Conservation (phyloP, 2,888 invertebrate species). For the Aethes cnicana region DNA sequence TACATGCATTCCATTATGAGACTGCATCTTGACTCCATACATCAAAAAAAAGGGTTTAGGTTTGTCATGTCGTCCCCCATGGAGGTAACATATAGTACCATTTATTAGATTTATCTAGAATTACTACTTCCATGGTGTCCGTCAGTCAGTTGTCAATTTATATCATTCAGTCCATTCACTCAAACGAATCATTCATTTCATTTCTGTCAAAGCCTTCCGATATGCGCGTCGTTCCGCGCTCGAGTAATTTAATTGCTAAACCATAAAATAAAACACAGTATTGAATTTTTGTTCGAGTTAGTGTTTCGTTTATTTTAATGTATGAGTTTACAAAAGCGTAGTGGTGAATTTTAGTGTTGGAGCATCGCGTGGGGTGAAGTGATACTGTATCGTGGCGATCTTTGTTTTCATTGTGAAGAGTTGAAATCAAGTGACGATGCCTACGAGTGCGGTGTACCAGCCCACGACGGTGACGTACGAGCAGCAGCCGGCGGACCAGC, state of each 20-base stretch:
- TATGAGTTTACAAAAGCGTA: constrained; percentile 2
- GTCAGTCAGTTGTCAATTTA: no score
- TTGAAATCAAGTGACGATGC: constrained; percentile 73
- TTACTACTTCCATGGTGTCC: no score
- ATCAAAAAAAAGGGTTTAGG: no score
- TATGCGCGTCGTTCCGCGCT: constrained; percentile 28
- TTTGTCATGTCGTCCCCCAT: no score
- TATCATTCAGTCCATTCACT: constrained; percentile 3
- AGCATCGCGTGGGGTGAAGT: constrained; percentile 22
- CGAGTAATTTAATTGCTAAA: constrained; percentile 13
- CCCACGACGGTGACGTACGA: constrained; percentile 90
- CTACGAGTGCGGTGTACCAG: constrained; percentile 88
- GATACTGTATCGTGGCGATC: constrained; percentile 22
- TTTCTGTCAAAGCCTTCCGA: constrained; percentile 20
- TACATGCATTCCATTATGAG: no score
- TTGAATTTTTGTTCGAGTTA: neutral
- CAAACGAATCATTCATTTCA: constrained; percentile 22
- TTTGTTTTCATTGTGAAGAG: constrained; percentile 36
- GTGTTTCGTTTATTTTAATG: constrained; percentile 2
- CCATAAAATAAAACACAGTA: constrained; percentile 9
- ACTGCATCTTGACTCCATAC: no score
- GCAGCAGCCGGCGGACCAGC: constrained; percentile 80
- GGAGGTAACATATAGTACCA: no score
- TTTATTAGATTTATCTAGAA: no score
- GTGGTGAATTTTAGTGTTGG: neutral